These are phyloP conservation scores for Anguilla marmorata DNA, from an alignment of 2,797 vertebrate species.

Conservation along the genomic window DNA sequence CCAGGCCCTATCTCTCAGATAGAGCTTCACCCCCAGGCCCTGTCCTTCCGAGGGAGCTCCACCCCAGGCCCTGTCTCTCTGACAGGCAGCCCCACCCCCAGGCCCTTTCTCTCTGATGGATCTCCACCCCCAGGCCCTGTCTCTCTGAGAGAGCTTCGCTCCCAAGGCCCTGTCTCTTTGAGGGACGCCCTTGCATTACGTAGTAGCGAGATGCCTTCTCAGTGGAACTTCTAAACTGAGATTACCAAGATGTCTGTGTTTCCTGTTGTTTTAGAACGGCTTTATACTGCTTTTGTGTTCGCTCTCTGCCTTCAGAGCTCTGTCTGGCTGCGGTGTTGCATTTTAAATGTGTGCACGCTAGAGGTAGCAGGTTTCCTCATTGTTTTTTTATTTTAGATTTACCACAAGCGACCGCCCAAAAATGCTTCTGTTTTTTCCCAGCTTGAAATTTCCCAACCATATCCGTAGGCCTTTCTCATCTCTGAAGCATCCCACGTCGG, in stretches of 20 bases:
- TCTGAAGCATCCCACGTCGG: not conserved
- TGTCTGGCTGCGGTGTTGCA: not conserved
- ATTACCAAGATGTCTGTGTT: not conserved
- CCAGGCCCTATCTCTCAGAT: too few relatives aligned
- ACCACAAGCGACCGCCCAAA: not conserved
- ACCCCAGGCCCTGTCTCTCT: too few relatives aligned
- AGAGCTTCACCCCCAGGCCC: too few relatives aligned
- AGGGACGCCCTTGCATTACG: too few relatives aligned
- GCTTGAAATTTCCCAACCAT: not conserved
- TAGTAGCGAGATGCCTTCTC: too few relatives aligned
- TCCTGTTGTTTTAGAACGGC: not conserved
- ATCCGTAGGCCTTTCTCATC: not conserved
- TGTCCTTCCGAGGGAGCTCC: too few relatives aligned
- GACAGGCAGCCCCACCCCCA: too few relatives aligned
- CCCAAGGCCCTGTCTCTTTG: too few relatives aligned
- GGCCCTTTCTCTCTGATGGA: too few relatives aligned
- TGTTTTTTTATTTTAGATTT: not conserved
- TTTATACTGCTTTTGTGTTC: not conserved
- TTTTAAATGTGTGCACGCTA: not conserved
- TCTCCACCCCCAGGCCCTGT: too few relatives aligned
- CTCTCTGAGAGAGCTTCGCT: too few relatives aligned
- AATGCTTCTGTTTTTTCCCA: not conserved
- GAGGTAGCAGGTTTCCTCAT: not conserved
- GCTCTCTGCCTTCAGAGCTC: not conserved
- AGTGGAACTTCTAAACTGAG: too few relatives aligned